phyloP scores from a whole-genome alignment of 2,113 vertebrate species.

The Acrocephalus kingi region DNA sequence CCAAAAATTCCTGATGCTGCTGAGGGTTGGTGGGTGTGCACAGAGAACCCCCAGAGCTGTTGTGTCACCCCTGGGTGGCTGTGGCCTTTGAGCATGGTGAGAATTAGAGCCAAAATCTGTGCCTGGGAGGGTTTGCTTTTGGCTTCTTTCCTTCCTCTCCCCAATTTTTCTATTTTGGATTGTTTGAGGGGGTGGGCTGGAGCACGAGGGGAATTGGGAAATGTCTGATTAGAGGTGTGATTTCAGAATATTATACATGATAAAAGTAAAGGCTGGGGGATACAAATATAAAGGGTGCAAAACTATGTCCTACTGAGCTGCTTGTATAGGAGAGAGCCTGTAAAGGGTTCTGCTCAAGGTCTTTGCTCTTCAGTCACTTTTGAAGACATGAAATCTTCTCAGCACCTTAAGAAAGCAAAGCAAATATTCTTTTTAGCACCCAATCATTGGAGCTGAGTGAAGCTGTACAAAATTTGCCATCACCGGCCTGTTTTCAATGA shows the following conservation, averaged over 20 bases:
- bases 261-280: not conserved
- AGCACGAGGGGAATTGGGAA: not conserved
- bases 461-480: not conserved
- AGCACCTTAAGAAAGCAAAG: not conserved
- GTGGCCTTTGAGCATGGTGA: not conserved
- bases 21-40: fast-evolving
- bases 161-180: not conserved
- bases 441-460: not conserved
- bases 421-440: not conserved
- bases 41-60: not conserved
- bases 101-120: not conserved
- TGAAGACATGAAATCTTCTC: not conserved
- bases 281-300: not conserved
- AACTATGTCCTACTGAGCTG: not conserved
- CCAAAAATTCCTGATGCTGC: not conserved
- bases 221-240: not conserved
- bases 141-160: not conserved
- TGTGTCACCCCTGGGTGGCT: fast-evolving
- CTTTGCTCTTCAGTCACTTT: not conserved
- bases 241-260: not conserved
- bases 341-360: not conserved
- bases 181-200: not conserved
- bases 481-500: not conserved
- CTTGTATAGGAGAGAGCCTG: not conserved
- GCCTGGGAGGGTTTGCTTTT: not conserved